phyloP scores from a whole-genome alignment of 2,797 vertebrate genomes.

The Psittacula derbiana region DNA sequence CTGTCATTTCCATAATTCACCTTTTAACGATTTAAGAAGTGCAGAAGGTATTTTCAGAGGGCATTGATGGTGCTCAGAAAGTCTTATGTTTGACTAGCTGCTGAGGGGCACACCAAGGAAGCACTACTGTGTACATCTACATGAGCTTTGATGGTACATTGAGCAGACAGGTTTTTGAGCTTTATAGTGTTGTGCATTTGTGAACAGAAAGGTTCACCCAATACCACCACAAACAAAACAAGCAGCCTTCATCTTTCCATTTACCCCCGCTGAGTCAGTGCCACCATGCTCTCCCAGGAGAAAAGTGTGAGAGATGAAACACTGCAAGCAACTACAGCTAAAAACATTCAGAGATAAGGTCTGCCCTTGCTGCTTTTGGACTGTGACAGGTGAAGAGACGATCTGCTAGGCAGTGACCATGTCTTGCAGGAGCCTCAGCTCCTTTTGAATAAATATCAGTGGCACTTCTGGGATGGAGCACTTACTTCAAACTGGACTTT shows the following conservation, averaged over 20 bases:
- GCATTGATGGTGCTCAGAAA: neutral
- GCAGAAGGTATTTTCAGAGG: neutral
- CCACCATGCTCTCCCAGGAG: neutral
- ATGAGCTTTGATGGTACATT: neutral
- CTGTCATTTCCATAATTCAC: neutral
- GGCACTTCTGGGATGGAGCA: neutral
- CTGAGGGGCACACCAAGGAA: neutral
- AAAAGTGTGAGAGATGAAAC: neutral
- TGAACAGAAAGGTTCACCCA: neutral
- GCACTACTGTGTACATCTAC: neutral
- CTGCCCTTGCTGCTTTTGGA: neutral
- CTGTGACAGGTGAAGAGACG: neutral
- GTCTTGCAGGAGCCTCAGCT: neutral
- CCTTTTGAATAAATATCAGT: neutral
- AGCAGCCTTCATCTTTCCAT: neutral
- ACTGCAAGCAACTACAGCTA: neutral
- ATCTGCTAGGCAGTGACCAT: rapidly evolving
- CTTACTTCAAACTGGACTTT: neutral
- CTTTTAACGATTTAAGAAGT: neutral
- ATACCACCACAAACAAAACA: neutral
- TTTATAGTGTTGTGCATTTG: neutral
- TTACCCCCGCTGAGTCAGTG: neutral
- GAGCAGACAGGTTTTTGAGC: neutral
- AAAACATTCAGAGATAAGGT: neutral
- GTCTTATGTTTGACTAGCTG: neutral